Percentiles rank a stretch among this genome's conserved stretches.
phyloP scores from a whole-genome alignment of 2,888 invertebrate species.

The Drosophila borborema region DNA sequence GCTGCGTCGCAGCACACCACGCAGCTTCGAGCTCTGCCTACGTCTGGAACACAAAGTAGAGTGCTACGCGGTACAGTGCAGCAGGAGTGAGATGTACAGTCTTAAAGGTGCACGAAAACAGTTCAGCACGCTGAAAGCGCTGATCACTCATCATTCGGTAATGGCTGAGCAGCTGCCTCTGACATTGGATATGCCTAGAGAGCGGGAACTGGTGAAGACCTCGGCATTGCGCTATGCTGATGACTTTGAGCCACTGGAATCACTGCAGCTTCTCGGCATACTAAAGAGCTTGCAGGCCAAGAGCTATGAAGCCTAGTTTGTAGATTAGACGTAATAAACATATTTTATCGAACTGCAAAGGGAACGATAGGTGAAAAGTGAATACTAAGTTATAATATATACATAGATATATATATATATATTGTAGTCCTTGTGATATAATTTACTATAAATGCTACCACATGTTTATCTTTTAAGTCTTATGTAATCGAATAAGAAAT shows the following conservation, averaged over 20 bases:
- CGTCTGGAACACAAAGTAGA: constrained; percentile 79
- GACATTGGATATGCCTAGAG: constrained; percentile 92
- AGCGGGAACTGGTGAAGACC: constrained; percentile 49
- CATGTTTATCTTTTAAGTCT: constrained; percentile 34
- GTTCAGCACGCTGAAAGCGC: constrained; percentile 94
- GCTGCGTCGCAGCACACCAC: constrained; percentile 76
- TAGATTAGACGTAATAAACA: background rate
- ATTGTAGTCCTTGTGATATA: constrained; percentile 64
- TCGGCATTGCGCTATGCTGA: constrained; percentile 87
- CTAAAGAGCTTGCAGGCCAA: constrained; percentile 79
- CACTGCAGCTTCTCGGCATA: constrained; percentile 85
- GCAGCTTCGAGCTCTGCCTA: constrained; percentile 71
- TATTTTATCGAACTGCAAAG: constrained; percentile 65
- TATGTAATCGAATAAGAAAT: constrained; percentile 44
- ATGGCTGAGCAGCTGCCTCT: constrained; percentile 98
- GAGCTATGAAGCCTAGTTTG: constrained; percentile 65
- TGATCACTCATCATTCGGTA: constrained; percentile 98
- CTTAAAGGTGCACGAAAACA: constrained; percentile 97
- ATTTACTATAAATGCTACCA: constrained; percentile 45
- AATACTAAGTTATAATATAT: constrained; percentile 35
- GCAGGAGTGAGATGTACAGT: constrained; percentile 73
- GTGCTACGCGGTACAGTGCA: constrained; percentile 67
- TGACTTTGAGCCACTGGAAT: constrained; percentile 90
- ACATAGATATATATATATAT: constrained; percentile 5
- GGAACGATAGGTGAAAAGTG: constrained; percentile 74